Evolutionary conservation across 2,797 vertebrate species (phyloP).

Genomic region (Xiphorhynchus erythropygius): DNA sequence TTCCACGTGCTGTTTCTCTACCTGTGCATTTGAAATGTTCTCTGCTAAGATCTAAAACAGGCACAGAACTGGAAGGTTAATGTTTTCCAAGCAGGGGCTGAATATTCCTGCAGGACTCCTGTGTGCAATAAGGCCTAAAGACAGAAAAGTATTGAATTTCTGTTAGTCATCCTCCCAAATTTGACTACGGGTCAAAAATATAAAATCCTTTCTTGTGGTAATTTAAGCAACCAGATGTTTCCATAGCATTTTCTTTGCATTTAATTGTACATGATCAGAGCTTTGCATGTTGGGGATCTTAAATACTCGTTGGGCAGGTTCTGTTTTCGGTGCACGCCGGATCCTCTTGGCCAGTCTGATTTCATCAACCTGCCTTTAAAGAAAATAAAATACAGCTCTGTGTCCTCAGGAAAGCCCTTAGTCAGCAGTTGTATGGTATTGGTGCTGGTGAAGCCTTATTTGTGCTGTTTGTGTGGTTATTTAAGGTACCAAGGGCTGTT

Average conservation of each 20-base stretch:
- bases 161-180: constrained; percentile 16
- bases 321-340: background rate
- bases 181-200: background rate
- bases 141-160: background rate
- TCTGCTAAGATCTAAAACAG: background rate
- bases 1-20: background rate
- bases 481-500: background rate
- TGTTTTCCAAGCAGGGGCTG: background rate
- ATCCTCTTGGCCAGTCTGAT: background rate
- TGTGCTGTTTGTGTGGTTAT: background rate
- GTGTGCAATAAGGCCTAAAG: background rate
- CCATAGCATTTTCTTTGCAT: constrained; percentile 47
- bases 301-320: constrained; percentile 39
- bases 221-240: constrained; percentile 26
- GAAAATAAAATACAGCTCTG: background rate
- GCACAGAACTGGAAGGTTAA: background rate
- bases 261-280: constrained; percentile 8
- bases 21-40: background rate
- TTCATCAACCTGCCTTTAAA: constrained; percentile 19
- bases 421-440: background rate
- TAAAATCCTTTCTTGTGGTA: constrained; percentile 41
- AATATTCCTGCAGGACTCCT: background rate
- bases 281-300: constrained; percentile 18
- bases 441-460: background rate
- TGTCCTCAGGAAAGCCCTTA: background rate